Base-by-base conservation (phyloP, 2,113 vertebrate species). In the Acrocephalus kingi region DNA sequence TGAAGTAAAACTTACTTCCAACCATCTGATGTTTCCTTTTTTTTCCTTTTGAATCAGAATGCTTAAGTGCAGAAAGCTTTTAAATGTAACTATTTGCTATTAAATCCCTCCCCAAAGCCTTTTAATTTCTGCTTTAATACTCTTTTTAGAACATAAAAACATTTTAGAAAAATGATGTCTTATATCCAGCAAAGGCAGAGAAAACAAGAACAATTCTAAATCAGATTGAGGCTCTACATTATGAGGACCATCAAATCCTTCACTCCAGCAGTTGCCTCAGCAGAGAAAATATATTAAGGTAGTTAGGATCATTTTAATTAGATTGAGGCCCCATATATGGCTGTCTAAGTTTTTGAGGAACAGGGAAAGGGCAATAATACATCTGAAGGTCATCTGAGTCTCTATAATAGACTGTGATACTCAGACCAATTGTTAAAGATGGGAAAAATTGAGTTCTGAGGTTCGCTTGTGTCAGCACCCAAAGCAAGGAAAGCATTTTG, bases 301-400 rank as follows among this genome's bases (percentile, higher is more conserved):
- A 66, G 73, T 96, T 89, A 95, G 64, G 59, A 94, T 83, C 89
- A 72, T 92, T 89, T 95, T 92, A 88, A 95, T 95, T 90, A 85
- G 87, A 96, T 95, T 96, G 59, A 79, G 27, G 78, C 39, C 43
- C 59, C 31, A 10, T 86, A 71, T 54, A 66, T 84, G 88, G 68
- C 82, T 58, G 75, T 84, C 21, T 72, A 80, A 90, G 66, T 93
- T 76, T 94, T 72, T 94, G 69, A 97, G 76, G 37, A 86, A 49
- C 73, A 89, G 73, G 55, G 27, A 68, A 80, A 90, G 78, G 80
- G 77, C 78, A 86, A 4, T 92, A 92, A 94, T 86, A 91, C 74
- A 61, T 81, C 71, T 94, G 81, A 23, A 90, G 78, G 62, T 84
- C 93, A 63, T 91, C n/a, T 23, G 84, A 59, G n/a, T 45, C 48